Evolutionary conservation across 2,888 invertebrate species (phyloP), one percentile per base, ranked within the genome.

Genomic region (Apotomis turbidana): DNA sequence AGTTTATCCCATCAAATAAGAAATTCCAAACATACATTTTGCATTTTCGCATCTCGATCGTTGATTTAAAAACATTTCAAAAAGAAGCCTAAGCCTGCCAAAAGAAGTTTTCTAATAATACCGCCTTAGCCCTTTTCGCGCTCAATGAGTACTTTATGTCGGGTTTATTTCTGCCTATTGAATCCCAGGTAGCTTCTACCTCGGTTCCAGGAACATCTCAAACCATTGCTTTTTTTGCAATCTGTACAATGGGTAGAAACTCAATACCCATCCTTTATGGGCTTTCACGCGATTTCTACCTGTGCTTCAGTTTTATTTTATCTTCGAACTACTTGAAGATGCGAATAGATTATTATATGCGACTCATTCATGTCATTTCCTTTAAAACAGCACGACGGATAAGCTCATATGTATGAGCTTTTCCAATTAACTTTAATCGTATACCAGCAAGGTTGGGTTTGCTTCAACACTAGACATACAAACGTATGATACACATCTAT

Each of bases 251-350:
- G 71, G 78, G 78, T 76, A 83, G 85, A 86, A 85, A 87, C 79
- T 83, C 83, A 85, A 87, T 87, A 85, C 81, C 75, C 78, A 77
- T 77, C 77, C 78, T 76, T 79, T 78, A 75, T 77, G 78, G 78
- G 69, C 76, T 77, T 77, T 78, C 74, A 73, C 75, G 57, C 44
- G 70, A 64, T 64, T 51, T 64, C 68, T 79, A 78, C 78, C 78
- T 78, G 78, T 73, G 63, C 36, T 38, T 52, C 36, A 36, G 27
- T 27, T 27, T 27, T 27, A 27, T 27, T 41, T 51, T 58, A 38
- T 12, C 58, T 38, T 58, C 12, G 36, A 15, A 27, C 41, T 15
- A 10, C 59, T 60, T 27, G 38, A 36, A 73, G 60, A 13, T 58
- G 59, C 66, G 63, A 71, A 66, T 49, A 72, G n/a, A 57, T 66